Base-by-base conservation (phyloP, 2,113 vertebrate genomes). In the Trogon melanurus region DNA sequence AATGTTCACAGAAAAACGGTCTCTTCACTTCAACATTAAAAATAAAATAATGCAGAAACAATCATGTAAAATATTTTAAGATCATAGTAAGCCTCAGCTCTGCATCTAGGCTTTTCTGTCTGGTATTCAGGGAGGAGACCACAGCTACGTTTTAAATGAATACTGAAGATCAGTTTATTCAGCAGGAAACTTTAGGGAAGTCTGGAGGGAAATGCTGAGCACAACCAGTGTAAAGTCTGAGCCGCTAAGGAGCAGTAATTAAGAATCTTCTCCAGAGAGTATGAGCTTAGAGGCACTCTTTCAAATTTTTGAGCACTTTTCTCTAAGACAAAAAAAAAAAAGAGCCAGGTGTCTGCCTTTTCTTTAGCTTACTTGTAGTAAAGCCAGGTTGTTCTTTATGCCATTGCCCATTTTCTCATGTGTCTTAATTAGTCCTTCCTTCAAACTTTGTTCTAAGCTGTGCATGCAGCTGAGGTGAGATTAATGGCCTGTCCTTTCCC, bases 401-500 rank as follows among this genome's bases (percentile, higher is more conserved):
- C 30, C 30, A 41, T n/a, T 87, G 25, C 56, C 73, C 56, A 71
- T 94, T 93, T 94, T 93, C 89, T 96, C 93, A 81, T 67, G 80
- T 86, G 69, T 94, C 89, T 95, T 87, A 96, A 96, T 96, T 89
- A 96, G 64, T 34, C 36, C 32, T 84, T 66, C 72, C 76, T 84
- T 94, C 89, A 89, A 76, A 62, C 69, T 66, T 88, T 78, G 73
- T 70, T 84, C 69, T 84, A 81, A 87, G 38, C 50, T n/a, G 34
- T 10, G 47, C 69, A 62, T 51, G n/a, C 73, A 78, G 30, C 60
- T 81, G 69, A 81, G 84, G 78, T 58, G 65, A 95, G 89, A 96
- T 87, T 95, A 94, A 94, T 91, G 76, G 80, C 73, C 76, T 94
- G 64, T 94, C 86, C 72, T 91, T 92, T 86, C 51, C 64, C 73